Base-by-base conservation (phyloP, 2,113 vertebrate genomes). In the Podiceps cristatus region DNA sequence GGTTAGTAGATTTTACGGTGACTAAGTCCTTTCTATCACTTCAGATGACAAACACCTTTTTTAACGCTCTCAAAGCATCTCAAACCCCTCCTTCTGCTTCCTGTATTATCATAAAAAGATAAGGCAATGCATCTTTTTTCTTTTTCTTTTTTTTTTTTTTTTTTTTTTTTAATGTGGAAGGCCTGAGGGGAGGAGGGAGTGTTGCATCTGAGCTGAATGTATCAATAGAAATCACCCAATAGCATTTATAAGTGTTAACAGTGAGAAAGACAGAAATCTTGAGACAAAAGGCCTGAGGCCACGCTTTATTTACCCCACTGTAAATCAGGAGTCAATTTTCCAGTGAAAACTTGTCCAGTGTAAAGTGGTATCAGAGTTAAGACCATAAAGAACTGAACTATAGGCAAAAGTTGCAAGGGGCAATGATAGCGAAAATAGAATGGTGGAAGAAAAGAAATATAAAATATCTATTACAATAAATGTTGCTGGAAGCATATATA, bases 391-490 rank as follows among this genome's bases (percentile, higher is more conserved):
- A 83, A 45, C 68, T 52, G 45, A 74, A 78, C 74, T 85, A 19
- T 13, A 90, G 75, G 22, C n/a, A 95, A 86, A 94, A 55, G 29
- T 53, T 82, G 28, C n/a, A 52, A 73, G 37, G 18, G 44, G 40
- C 45, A 86, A 55, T n/a, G 37, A 80, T 6, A 86, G 84, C 53
- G 31, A 86, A 95, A 50, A 79, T 44, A 86, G 52, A 95, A 85
- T 3, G 6, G 75, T 63, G 81, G 53, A 50, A 84, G 62, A 89
- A 88, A 96, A 92, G 18, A 56, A 94, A 87, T 83, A 83, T 29
- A 28, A 98, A 96, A 86, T 66, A 50, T 37, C 66, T 84, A 19
- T 91, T 93, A 37, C 31, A 83, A 18, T 87, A 76, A 66, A n/a
- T 1, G 11, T 71, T 90, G 31, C 58, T 90, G 62, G 63, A 96